Percentiles rank a stretch among this genome's conserved stretches.
These are phyloP conservation scores for Bactericera cockerelli DNA, from an alignment of 1,140 invertebrate species.

Conservation along the genomic window DNA sequence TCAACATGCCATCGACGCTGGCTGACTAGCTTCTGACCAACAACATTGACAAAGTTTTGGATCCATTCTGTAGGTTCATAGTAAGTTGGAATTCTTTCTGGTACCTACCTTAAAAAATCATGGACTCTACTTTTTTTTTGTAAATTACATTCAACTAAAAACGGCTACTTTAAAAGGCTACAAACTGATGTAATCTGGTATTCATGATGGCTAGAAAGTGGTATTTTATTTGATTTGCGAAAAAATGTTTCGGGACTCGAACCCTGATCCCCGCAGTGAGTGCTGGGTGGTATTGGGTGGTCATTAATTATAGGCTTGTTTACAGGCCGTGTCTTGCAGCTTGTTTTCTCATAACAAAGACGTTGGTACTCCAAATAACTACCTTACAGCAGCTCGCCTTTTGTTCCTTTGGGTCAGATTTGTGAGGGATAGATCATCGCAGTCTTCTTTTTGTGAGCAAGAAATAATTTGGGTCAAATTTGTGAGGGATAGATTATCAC, in stretches of 20 bases:
- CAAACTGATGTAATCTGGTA: no score
- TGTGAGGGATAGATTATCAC: no score
- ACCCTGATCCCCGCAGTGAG: background rate
- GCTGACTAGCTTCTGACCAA: no score
- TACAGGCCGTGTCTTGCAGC: background rate
- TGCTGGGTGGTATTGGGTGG: background rate
- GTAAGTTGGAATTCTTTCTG: no score
- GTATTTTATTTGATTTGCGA: background rate
- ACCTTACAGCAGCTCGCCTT: background rate
- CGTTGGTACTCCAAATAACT: background rate
- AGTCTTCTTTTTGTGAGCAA: no score
- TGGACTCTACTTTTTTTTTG: background rate
- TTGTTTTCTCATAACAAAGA: background rate
- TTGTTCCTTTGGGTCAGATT: background rate
- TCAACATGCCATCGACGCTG: no score
- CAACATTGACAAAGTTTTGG: no score
- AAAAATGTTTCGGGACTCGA: background rate
- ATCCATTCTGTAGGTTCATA: no score
- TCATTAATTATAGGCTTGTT: conserved; percentile 8
- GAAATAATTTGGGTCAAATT: background rate
- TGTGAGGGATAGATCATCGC: no score
- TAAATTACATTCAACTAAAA: background rate
- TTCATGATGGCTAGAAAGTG: no score
- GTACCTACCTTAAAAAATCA: no score
- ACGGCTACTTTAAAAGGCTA: background rate